Evolutionary conservation across 2,797 vertebrate genomes (phyloP).

Genomic region (Melanogrammus aeglefinus): DNA sequence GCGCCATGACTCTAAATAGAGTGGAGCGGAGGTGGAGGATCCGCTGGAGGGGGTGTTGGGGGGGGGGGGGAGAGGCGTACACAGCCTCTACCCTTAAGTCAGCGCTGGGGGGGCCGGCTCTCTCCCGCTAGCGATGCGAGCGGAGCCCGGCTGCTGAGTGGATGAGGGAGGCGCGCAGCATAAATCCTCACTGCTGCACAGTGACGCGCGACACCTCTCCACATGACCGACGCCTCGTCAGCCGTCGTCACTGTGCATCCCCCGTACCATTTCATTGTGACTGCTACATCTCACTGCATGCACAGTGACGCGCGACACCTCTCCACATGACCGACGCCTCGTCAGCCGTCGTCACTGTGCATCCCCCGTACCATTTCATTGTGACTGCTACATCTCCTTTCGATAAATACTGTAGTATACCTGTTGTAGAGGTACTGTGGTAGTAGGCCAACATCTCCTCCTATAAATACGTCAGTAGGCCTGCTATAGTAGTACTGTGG

Average conservation of each 20-base stretch:
- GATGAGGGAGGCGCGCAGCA: constrained; percentile 60
- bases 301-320: constrained; percentile 58
- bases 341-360: constrained; percentile 22
- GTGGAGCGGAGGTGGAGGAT: constrained; percentile 39
- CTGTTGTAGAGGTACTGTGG: no score
- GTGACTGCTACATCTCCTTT: constrained; percentile 14
- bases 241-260: constrained; percentile 1
- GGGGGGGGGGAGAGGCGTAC: constrained; percentile 41
- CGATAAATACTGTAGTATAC: no score
- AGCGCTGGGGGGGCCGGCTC: constrained; percentile 60
- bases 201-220: constrained; percentile 61
- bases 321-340: constrained; percentile 50
- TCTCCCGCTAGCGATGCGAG: constrained; percentile 61
- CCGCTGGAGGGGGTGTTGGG: constrained; percentile 6
- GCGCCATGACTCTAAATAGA: not conserved
- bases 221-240: constrained; percentile 44
- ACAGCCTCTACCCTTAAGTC: constrained; percentile 57
- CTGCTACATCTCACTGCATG: constrained; percentile 27
- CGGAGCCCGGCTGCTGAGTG: constrained; percentile 37
- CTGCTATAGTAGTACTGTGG: no score
- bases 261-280: no score
- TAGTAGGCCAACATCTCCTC: no score
- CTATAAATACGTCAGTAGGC: no score
- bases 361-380: no score
- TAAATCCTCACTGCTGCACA: constrained; percentile 47